Evolutionary conservation across 2,113 vertebrate genomes (phyloP), one percentile per base, ranked within the genome.

Genomic region (Paratilapia polleni): DNA sequence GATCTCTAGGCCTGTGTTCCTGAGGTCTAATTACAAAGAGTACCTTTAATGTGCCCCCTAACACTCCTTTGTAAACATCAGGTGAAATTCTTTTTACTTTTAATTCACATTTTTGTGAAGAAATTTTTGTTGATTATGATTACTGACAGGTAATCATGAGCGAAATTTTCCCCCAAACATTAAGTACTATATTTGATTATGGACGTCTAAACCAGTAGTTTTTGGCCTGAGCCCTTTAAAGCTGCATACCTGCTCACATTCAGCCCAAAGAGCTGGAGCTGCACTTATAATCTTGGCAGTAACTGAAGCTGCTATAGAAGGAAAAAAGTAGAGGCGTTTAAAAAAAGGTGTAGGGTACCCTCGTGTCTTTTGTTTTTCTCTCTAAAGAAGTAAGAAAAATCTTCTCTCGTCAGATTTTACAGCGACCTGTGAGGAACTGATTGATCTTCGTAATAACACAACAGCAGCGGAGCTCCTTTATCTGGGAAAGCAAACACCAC

Each of bases 371-470:
- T 15, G 47, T 70, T 59, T 82, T 31, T 82, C 64, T 12, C 57
- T 9, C 28, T 22, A 13, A n/a, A 66, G 57, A 74, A 75, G 59
- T 31, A 52, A 73, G 68, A 73, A 41, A 64, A 84, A 22, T 12
- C 8, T 59, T 77, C 75, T 78, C 31, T 17, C 12, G 19, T 87
- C 61, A 70, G 57, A 64, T 68, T 9, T 43, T 54, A 31, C 36
- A 78, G 57, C 13, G 47, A 62, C 19, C 24, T 59, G 74, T n/a
- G 60, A 78, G 76, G 8, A 57, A 47, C 58, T 52, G 85, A 61
- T 47, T 77, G 75, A 82, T 88, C 78, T 41, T 58, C 62, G 41
- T 75, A 75, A 78, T 59, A 77, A 77, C 59, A 34, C 49, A 86
- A 57, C 41, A 75, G 79, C 84, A 19, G 58, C 4, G 6, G 9